phyloP scores from a whole-genome alignment of 2,888 invertebrate species.

The Taenaris catops region DNA sequence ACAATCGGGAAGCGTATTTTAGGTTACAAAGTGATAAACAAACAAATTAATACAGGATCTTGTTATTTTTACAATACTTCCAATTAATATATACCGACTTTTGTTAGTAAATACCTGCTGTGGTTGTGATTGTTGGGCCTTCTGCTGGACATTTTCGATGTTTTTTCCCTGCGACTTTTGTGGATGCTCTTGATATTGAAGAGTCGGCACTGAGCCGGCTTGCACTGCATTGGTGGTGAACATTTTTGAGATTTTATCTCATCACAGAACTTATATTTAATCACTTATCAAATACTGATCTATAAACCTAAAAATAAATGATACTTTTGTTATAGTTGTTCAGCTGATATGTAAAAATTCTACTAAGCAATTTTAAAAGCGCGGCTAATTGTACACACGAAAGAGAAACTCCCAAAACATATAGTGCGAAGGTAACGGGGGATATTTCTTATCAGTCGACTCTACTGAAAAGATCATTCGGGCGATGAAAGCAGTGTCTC shows the following conservation, averaged over 20 bases:
- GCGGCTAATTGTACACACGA: conserved; percentile 59
- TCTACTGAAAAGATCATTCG: conserved; percentile 74
- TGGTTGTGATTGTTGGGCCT: conserved; percentile 70
- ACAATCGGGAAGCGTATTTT: too few species aligned
- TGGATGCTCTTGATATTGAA: conserved; percentile 85
- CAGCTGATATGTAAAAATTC: conserved; percentile 9
- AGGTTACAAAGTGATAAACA: too few species aligned
- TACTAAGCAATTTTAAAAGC: conserved; percentile 45
- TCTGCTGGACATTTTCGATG: conserved; percentile 81
- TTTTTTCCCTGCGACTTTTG: conserved; percentile 81
- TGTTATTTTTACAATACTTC: too few species aligned
- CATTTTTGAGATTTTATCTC: conserved; percentile 47
- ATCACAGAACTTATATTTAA: conserved; percentile 11
- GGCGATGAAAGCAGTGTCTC: conserved; percentile 66
- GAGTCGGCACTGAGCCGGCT: conserved; percentile 80
- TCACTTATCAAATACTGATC: conserved; percentile 9
- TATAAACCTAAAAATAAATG: conserved; percentile 19
- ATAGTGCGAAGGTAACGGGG: conserved; percentile 75
- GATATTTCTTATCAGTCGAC: conserved; percentile 73
- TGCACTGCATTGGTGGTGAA: conserved; percentile 82
- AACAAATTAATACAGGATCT: too few species aligned
- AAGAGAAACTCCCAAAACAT: conserved; percentile 66
- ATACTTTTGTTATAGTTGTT: conserved; percentile 4
- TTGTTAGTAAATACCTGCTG: conserved; percentile 38
- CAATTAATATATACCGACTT: too few species aligned